Percentiles rank a stretch among this genome's conserved stretches.
Evolutionary conservation across 2,888 invertebrate genomes (phyloP).

Genomic region (Syrphus vitripennis): DNA sequence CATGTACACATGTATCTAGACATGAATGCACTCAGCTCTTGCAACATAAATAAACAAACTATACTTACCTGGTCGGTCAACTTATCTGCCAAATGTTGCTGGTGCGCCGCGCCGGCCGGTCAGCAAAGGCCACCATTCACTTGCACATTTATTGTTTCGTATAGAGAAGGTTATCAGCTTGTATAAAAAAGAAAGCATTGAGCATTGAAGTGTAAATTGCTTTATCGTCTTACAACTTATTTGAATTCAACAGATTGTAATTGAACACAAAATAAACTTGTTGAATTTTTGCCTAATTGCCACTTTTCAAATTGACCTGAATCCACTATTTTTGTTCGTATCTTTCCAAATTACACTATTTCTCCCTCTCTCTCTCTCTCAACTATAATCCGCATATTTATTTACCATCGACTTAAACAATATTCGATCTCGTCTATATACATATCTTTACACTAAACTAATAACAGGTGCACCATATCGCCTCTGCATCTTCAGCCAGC

Average conservation of each 20-base stretch:
- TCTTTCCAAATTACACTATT: not conserved
- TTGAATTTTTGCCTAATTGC: not conserved
- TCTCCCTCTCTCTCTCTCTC: not conserved
- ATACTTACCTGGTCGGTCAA: not conserved
- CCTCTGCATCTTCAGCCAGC: constrained; percentile 37
- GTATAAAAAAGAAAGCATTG: constrained; percentile 35
- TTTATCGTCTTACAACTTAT: constrained; percentile 12
- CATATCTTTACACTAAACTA: not conserved
- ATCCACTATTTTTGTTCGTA: not conserved
- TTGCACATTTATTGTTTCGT: not conserved
- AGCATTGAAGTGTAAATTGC: constrained; percentile 52
- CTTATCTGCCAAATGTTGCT: not conserved
- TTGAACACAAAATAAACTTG: constrained; percentile 45
- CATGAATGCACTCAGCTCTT: no score
- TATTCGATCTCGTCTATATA: not conserved
- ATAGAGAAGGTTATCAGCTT: constrained; percentile 51
- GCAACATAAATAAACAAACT: not conserved
- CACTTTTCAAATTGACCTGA: constrained; percentile 10
- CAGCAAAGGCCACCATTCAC: not conserved
- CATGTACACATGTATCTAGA: no score
- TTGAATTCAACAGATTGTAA: constrained; percentile 17
- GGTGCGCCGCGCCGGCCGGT: not conserved
- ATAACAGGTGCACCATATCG: constrained; percentile 56
- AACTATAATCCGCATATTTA: constrained; percentile 8
- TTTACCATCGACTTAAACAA: constrained; percentile 22